A percentile compares a stretch with the other conserved stretches of the same genome.
Evolutionary conservation across 2,797 vertebrate species (phyloP).

Genomic region (Loriculus beryllinus): DNA sequence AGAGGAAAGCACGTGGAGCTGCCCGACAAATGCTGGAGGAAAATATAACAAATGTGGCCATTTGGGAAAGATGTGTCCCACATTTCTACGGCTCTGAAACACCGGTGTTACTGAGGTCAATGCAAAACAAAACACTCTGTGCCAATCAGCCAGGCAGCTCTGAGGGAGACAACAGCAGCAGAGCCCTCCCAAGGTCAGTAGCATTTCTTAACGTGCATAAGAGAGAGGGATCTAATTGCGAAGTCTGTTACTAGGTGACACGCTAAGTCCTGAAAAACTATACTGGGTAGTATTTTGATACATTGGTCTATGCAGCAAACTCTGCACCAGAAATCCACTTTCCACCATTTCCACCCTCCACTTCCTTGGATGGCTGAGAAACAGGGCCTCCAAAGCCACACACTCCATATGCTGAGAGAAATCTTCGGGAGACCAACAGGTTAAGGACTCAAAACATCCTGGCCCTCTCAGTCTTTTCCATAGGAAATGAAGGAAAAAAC

Average conservation of each 20-base stretch:
- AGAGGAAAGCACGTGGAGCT: background rate
- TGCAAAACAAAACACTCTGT: background rate
- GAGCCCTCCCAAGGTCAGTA: background rate
- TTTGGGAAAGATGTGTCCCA: background rate
- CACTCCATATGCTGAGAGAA: fast-evolving
- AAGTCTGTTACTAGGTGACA: slow-evolving; percentile 64
- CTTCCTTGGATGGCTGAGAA: background rate
- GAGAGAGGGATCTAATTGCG: background rate
- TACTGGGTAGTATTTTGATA: slow-evolving; percentile 6
- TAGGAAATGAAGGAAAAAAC: background rate
- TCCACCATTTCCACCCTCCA: background rate
- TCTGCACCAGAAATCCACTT: background rate
- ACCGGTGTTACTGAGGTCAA: background rate
- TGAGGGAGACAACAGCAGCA: background rate
- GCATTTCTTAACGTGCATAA: background rate
- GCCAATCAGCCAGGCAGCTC: background rate
- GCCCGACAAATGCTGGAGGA: background rate
- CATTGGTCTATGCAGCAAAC: background rate
- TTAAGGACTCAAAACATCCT: background rate
- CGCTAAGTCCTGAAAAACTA: slow-evolving; percentile 18
- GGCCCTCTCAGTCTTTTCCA: background rate
- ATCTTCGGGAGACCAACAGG: background rate
- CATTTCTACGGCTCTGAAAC: background rate
- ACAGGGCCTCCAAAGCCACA: background rate
- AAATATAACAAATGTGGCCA: background rate